Evolutionary conservation across 2,888 invertebrate genomes (phyloP), one percentile per base, ranked within the genome.

Genomic region (Macrophya alboannulata): DNA sequence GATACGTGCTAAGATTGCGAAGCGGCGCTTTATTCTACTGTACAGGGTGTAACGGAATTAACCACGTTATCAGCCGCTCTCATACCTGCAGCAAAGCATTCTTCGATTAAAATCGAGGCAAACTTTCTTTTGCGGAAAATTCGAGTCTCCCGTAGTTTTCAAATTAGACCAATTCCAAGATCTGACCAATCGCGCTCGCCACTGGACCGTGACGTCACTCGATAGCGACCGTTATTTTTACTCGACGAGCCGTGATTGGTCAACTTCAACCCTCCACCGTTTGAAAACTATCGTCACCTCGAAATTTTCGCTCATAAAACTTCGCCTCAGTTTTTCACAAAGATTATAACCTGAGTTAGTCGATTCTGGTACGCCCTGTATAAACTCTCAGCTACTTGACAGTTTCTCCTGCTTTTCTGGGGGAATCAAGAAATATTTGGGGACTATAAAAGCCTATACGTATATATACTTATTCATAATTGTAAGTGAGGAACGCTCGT

Each of bases 11-110:
- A 31, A 15, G 81, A 81, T 62, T 62, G 25, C 62, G 17, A 81
- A 81, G 40, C 81, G 76, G 17, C 43, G 51, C 79, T 55, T 40
- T 76, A 45, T 62, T 79, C 59, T 62, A 59, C 79, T 79, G 6
- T 62, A 79, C 51, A 77, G 51, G 76, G 77, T 77, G 77, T 43
- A 25, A 51, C 77, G n/a, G 77, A 77, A 55, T 77, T 37, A 51
- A 37, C 51, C 15, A 9, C 31, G 37, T 77, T 77, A 37, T n/a
- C 55, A 9, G 6, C 15, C 12, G 45, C 25, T 43, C 31, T 25
- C 17, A 62, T 62, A 21, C 10, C 68, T n/a, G n/a, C 6, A 68
- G 37, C 21, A 4, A 10, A 74, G 21, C 40, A 74, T 55, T 55
- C 48, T 55, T 55, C 37, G 37, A 51, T 31, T 8, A 55, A 55